A percentile compares a stretch with the other conserved stretches of the same genome.
These are phyloP conservation scores for Eulacestoma nigropectus DNA, from an alignment of 2,113 vertebrate genomes.

Conservation along the genomic window DNA sequence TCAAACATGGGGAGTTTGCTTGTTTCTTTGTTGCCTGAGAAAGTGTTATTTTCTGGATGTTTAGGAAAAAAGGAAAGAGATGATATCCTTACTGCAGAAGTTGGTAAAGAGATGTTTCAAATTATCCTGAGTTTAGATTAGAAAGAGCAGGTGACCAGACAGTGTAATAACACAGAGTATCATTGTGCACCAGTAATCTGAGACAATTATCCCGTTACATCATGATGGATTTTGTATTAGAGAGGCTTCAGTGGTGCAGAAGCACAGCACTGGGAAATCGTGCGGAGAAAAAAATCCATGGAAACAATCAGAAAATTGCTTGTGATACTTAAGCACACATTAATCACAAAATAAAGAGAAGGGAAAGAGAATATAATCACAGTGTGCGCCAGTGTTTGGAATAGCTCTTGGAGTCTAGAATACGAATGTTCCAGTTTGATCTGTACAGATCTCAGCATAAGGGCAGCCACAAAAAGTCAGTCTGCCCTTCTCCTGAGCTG, in stretches of 20 bases:
- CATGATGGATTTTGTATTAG: slow-evolving; percentile 7
- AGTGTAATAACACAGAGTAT: not conserved
- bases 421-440: not conserved
- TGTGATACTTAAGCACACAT: not conserved
- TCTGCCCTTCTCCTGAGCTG: not conserved
- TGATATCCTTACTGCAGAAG: not conserved
- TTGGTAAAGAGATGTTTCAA: not conserved
- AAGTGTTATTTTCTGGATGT: not conserved
- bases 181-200: not conserved
- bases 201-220: not conserved
- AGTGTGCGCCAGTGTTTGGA: not conserved
- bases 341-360: not conserved
- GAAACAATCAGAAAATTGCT: not conserved
- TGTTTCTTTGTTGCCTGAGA: not conserved
- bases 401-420: not conserved
- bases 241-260: not conserved
- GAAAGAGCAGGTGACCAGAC: not conserved
- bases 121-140: not conserved
- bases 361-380: not conserved
- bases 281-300: not conserved
- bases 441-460: not conserved
- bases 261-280: not conserved
- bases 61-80: not conserved
- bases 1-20: not conserved
- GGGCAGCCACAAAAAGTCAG: not conserved